A percentile compares a stretch with the other conserved stretches of the same genome.
These are phyloP conservation scores for Orbicella faveolata DNA, from an alignment of 64 coral and sea anemone genomes.

Conservation along the genomic window DNA sequence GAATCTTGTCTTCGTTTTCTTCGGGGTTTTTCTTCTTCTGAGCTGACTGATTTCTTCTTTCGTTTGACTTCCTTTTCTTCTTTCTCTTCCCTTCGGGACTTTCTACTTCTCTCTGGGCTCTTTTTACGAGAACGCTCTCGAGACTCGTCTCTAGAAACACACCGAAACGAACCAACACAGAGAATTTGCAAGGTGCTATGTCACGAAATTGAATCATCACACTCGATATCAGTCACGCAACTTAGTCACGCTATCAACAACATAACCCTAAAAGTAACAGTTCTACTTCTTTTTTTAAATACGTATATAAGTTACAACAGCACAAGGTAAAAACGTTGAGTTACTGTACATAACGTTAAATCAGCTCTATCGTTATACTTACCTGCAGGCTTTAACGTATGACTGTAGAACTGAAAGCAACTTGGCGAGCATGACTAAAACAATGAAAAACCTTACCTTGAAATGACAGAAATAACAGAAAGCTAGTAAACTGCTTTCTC, in stretches of 20 bases:
- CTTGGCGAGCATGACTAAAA: too few species aligned
- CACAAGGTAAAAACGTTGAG: background rate
- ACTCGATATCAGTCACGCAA: too few species aligned
- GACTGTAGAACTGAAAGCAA: too few species aligned
- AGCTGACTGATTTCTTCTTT: slow-evolving; percentile 2
- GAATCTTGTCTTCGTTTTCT: slow-evolving; percentile 11
- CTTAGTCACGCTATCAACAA: too few species aligned
- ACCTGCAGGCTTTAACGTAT: too few species aligned
- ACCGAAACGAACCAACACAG: background rate
- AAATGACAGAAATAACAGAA: background rate
- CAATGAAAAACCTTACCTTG: too few species aligned
- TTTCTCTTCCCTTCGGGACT: slow-evolving; percentile 2
- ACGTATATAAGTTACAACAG: too few species aligned
- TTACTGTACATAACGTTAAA: background rate
- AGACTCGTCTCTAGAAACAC: slow-evolving; percentile 4
- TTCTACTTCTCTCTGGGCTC: background rate
- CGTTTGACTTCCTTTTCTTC: slow-evolving; percentile 16
- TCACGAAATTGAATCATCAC: too few species aligned
- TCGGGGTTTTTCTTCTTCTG: slow-evolving; percentile 23
- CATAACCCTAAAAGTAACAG: too few species aligned
- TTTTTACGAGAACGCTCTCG: background rate
- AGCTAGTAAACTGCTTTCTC: background rate
- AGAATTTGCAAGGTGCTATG: background rate
- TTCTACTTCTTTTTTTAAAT: too few species aligned
- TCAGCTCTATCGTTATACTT: too few species aligned